phyloP scores from a whole-genome alignment of 2,888 invertebrate species.

The Callyntrura guangdongensis region DNA sequence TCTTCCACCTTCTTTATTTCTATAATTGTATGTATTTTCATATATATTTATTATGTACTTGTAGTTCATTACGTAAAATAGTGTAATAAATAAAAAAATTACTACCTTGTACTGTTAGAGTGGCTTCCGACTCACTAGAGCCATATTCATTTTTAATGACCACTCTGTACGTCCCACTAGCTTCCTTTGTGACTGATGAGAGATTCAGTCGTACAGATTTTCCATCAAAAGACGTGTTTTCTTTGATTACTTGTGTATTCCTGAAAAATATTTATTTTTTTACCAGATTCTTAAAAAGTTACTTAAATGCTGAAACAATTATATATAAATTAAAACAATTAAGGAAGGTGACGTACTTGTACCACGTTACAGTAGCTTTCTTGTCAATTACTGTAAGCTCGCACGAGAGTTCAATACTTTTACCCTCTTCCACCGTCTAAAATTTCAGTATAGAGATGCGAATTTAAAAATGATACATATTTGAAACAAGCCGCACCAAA shows the following conservation, averaged over 20 bases:
- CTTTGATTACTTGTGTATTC: constrained; percentile 90
- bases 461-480: constrained; percentile 72
- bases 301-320: background rate
- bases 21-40: constrained; percentile 80
- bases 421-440: constrained; percentile 90
- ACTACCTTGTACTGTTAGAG: constrained; percentile 92
- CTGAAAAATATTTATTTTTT: constrained; percentile 84
- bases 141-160: constrained; percentile 97
- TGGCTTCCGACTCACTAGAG: constrained; percentile 94
- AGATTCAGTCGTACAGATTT: constrained; percentile 93
- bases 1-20: constrained; percentile 86
- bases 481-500: background rate
- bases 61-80: too few species aligned
- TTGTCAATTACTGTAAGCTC: constrained; percentile 92
- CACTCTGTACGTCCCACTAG: constrained; percentile 93
- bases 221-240: constrained; percentile 94
- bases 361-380: constrained; percentile 94
- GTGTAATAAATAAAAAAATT: too few species aligned
- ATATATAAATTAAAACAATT: background rate
- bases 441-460: constrained; percentile 61
- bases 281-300: background rate
- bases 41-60: too few species aligned
- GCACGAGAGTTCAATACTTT: constrained; percentile 92
- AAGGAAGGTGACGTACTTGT: constrained; percentile 89
- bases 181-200: constrained; percentile 90